Evolutionary conservation across 2,888 invertebrate species (phyloP), one percentile per base, ranked within the genome.

Genomic region (Hemicrepidius hirtus): DNA sequence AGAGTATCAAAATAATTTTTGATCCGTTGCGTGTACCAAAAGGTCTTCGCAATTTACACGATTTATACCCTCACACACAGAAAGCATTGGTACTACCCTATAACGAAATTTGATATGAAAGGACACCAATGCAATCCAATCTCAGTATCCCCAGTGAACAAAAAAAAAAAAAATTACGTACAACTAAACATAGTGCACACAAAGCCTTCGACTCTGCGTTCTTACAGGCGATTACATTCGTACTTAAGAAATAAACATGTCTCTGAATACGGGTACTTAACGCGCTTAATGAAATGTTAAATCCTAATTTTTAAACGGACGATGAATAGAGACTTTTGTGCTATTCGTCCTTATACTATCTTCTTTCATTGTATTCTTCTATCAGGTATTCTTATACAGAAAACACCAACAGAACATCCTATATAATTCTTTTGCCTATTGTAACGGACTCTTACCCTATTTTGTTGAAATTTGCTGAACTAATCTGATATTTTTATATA

Each of bases 241-340:
- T 68, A 76, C 73, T 68, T 70, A 75, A 74, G 76, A 73, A 73
- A 73, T 73, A 73, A 78, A 76, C 75, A 72, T 75, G 78, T 77
- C 75, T 74, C 75, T 72, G 77, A 77, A 76, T 79, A 74, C 76
- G 75, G 76, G 76, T 78, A 79, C 82, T 82, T 81, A 80, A 80
- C 81, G 77, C 81, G 80, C 78, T 78, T 78, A 83, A 83, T 83
- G 81, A 82, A 82, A 81, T 80, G 83, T 81, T 81, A 83, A 82
- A 83, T 80, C 82, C 80, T 77, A 82, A 82, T 82, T 82, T 82
- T 77, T 74, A 79, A 74, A 65, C 59, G 50, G 18, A 59, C 40
- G 68, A 60, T 72, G 75, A 75, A 75, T 75, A 50, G 71, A 32
- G 37, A 28, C 68, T 57, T 63, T 71, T 74, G 68, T 74, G 16